These are phyloP conservation scores for Novumbra hubbsi DNA, from an alignment of 2,797 vertebrate species.

Conservation along the genomic window DNA sequence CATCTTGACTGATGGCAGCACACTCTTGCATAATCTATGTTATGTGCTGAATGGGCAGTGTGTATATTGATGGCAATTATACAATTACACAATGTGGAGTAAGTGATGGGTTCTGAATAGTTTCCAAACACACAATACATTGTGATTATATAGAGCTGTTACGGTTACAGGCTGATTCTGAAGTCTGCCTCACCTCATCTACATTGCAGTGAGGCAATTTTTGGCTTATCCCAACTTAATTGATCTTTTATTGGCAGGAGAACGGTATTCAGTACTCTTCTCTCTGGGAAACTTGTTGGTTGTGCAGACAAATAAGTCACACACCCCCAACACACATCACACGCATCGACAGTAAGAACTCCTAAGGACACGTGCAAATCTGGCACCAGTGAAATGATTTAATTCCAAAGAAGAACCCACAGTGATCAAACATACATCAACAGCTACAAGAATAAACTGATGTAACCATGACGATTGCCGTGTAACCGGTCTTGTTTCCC, in stretches of 20 bases:
- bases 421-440: slow-evolving; percentile 78
- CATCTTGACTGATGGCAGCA: too few relatives aligned
- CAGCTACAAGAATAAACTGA: slow-evolving; percentile 65
- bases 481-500: slow-evolving; percentile 30
- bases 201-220: background rate
- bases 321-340: too few relatives aligned
- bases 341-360: background rate
- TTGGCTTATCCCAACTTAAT: background rate
- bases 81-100: too few relatives aligned
- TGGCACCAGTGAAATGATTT: slow-evolving; percentile 81
- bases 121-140: too few relatives aligned
- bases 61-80: too few relatives aligned
- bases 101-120: too few relatives aligned
- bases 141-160: slow-evolving; percentile 4
- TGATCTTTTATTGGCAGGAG: too few relatives aligned
- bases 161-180: background rate
- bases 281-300: background rate
- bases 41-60: too few relatives aligned
- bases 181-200: background rate
- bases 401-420: slow-evolving; percentile 83
- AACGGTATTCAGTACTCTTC: background rate
- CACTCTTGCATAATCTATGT: too few relatives aligned
- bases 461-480: slow-evolving; percentile 55
- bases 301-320: background rate
- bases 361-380: slow-evolving; percentile 26